phyloP scores from a whole-genome alignment of 2,797 vertebrate genomes.

The Dromococcyx pavoninus region DNA sequence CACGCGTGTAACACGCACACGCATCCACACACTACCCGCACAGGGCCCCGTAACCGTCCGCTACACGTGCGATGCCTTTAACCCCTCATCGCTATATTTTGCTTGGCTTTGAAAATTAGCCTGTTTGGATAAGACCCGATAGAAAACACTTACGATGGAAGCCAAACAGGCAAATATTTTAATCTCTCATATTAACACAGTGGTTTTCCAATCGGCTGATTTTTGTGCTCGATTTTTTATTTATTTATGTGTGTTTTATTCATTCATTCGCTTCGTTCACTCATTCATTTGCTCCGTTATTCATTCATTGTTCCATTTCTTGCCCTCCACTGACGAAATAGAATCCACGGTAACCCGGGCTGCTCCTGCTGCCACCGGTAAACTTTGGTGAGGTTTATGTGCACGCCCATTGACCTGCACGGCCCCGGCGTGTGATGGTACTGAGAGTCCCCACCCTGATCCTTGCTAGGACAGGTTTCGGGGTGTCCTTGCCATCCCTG shows the following conservation, averaged over 20 bases:
- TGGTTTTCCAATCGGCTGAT: constrained; percentile 50
- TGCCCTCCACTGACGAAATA: neutral
- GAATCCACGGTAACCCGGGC: neutral
- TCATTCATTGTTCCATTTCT: neutral
- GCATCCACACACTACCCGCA: fast-evolving
- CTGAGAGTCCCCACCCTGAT: neutral
- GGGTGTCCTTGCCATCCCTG: neutral
- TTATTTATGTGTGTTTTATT: constrained; percentile 28
- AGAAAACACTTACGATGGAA: constrained; percentile 54
- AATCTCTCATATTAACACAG: constrained; percentile 55
- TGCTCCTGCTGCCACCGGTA: neutral
- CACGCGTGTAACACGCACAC: neutral
- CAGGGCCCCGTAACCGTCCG: neutral
- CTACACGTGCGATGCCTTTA: neutral
- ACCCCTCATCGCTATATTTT: neutral
- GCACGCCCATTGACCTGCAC: neutral
- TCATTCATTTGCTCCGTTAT: neutral
- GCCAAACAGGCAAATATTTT: constrained; percentile 63
- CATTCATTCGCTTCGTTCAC: constrained; percentile 8
- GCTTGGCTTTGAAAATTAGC: constrained; percentile 45
- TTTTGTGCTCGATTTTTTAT: constrained; percentile 32
- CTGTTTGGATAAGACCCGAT: constrained; percentile 32
- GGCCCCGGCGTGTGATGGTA: neutral
- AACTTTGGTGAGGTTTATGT: fast-evolving
- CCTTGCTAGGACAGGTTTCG: neutral